A percentile compares a stretch with the other conserved stretches of the same genome.
phyloP scores from a whole-genome alignment of 2,797 vertebrate species.

The Vipera latastei region DNA sequence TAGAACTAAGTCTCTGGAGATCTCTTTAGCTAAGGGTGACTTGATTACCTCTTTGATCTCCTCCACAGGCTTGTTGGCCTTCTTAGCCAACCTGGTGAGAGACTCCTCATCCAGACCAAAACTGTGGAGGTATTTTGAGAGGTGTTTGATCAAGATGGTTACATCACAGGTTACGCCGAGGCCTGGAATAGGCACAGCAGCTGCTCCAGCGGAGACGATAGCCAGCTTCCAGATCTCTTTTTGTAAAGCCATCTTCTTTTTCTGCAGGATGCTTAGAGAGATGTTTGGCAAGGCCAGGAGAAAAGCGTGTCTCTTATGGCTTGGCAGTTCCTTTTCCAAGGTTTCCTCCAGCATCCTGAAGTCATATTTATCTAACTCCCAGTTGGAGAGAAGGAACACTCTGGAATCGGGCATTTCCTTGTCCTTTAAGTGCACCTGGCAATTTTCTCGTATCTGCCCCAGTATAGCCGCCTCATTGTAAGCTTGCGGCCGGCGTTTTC shows the following conservation, averaged over 20 bases:
- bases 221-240: constrained; percentile 48
- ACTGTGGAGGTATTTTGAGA: constrained; percentile 45
- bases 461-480: constrained; percentile 42
- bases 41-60: constrained; percentile 36
- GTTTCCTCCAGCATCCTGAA: constrained; percentile 54
- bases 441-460: constrained; percentile 43
- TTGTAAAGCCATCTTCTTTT: constrained; percentile 33
- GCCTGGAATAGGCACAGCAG: constrained; percentile 27
- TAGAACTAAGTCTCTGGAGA: constrained; percentile 40
- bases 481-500: not conserved
- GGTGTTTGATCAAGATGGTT: constrained; percentile 20
- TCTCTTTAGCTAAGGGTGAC: constrained; percentile 39
- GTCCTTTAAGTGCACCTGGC: constrained; percentile 3
- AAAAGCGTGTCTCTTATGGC: constrained; percentile 52
- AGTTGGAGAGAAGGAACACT: constrained; percentile 62
- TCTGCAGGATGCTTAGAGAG: constrained; percentile 16
- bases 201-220: constrained; percentile 14
- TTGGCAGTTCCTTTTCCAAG: constrained; percentile 55
- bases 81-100: constrained; percentile 40
- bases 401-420: constrained; percentile 15
- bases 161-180: constrained; percentile 32
- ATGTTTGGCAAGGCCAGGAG: constrained; percentile 45
- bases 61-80: constrained; percentile 36
- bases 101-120: constrained; percentile 60
- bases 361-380: constrained; percentile 51